Base-by-base conservation (phyloP, 2,113 vertebrate genomes). In the Ictalurus furcatus region DNA sequence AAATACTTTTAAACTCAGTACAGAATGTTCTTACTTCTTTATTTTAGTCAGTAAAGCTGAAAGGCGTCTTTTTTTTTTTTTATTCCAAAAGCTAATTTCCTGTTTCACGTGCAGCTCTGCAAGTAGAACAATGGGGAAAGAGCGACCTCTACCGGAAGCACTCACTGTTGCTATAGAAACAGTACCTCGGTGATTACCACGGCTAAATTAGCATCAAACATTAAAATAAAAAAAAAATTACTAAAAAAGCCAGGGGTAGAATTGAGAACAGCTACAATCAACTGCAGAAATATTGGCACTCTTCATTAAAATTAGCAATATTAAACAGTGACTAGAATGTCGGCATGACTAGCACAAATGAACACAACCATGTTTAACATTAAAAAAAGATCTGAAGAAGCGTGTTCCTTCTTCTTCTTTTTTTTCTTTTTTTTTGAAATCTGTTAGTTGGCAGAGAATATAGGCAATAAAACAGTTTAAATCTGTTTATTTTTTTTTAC, bases 131-230 rank as follows among this genome's bases (percentile, higher is more conserved):
- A 12, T 67, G 21, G 61, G 25, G 25, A 17, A 65, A 67, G 5
- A 44, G 83, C 83, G 83, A 0, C 83, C 37, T 85, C 83, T 85
- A 52, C 11, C 25, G 83, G 61, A 69, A 85, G 54, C 2, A 84
- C 12, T 67, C 28, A 17, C 61, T 52, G 83, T 67, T 67, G 61
- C 58, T 52, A 16, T 67, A 56, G n/a, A 59, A 82, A 82, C 79
- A 58, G 52, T 54, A 0, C 16, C n/a, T 19, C n/a, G 2, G 25
- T 28, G 73, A 58, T 34, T 34, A 80, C 25, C 12, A 52, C 17
- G 9, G 23, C 23, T 78, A 11, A 44, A 78, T 48, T 16, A 81
- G 9, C 7, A 1, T 82, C 52, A 21, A 34, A 28, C 16, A 19
- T 73, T 7, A 21, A 58, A 58, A 12, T 52, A 11, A 9, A 48